A percentile compares a stretch with the other conserved stretches of the same genome.
Evolutionary conservation across 1,140 invertebrate genomes (phyloP).

Genomic region (Scaptomyza graminum): DNA sequence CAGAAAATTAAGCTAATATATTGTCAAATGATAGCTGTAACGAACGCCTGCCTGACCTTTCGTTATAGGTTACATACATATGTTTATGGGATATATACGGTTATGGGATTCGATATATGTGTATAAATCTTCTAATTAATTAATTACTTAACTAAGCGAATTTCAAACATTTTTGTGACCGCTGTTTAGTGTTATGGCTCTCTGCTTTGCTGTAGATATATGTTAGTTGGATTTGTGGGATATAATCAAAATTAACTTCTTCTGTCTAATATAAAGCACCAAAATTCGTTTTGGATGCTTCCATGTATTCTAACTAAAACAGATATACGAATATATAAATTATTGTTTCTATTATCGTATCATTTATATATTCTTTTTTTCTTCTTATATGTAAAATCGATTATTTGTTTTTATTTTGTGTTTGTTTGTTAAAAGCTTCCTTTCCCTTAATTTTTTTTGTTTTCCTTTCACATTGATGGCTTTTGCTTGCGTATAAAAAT

Average conservation of each 20-base stretch:
- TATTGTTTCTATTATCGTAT: constrained; percentile 1
- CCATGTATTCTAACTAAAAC: constrained; percentile 31
- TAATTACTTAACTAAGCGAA: constrained; percentile 5
- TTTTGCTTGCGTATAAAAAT: constrained; percentile 63
- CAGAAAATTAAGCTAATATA: constrained; percentile 35
- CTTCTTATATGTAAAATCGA: constrained; percentile 30
- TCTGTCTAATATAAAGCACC: constrained; percentile 42
- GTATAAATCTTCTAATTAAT: not conserved
- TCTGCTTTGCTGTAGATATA: not conserved
- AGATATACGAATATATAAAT: constrained; percentile 9
- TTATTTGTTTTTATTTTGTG: too few species aligned
- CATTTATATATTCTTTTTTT: not conserved
- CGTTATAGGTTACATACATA: constrained; percentile 5
- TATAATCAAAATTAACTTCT: constrained; percentile 16
- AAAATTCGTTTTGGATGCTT: constrained; percentile 29
- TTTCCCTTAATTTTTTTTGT: constrained; percentile 12
- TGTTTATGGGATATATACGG: constrained; percentile 1
- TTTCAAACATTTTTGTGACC: constrained; percentile 33
- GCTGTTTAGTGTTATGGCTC: not conserved
- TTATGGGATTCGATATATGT: constrained; percentile 18
- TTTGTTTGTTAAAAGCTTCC: constrained; percentile 29
- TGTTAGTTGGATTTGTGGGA: not conserved
- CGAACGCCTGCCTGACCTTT: not conserved
- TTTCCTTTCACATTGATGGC: constrained; percentile 25
- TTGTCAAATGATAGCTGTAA: constrained; percentile 32